phyloP scores from a whole-genome alignment of 2,113 vertebrate genomes.

The Brachyhypopomus gauderio region DNA sequence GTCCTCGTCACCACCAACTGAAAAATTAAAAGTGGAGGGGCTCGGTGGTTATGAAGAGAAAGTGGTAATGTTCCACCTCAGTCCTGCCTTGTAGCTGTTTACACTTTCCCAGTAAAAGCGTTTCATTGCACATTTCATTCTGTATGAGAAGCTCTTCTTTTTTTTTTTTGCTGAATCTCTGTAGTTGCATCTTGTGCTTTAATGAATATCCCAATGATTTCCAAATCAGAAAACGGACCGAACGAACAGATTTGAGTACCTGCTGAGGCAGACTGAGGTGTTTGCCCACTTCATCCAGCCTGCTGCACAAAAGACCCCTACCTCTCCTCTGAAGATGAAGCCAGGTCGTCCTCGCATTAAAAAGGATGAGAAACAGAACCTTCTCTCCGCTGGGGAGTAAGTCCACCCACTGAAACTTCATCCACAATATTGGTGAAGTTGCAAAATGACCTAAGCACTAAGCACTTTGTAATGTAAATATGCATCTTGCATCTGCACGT shows the following conservation, averaged over 20 bases:
- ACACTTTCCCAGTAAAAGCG: background rate
- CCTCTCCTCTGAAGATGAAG: conserved; percentile 98
- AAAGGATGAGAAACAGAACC: conserved; percentile 97
- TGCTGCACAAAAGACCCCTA: conserved; percentile 97
- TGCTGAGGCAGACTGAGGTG: conserved; percentile 96
- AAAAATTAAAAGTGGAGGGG: conserved; percentile 74
- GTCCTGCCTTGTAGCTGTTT: background rate
- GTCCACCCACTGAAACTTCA: conserved; percentile 58
- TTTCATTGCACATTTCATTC: background rate
- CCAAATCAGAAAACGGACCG: conserved; percentile 89
- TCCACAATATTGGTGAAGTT: background rate
- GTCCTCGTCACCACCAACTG: conserved; percentile 77
- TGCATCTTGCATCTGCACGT: no score
- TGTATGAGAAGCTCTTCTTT: conserved; percentile 27
- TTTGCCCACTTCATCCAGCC: conserved; percentile 99
- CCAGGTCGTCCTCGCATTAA: conserved; percentile 95
- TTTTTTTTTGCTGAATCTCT: background rate
- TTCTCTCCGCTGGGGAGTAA: conserved; percentile 95
- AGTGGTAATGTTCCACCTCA: conserved; percentile 81
- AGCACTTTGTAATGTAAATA: background rate
- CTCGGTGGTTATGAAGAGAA: conserved; percentile 93
- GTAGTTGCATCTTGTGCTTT: background rate
- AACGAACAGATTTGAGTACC: conserved; percentile 98
- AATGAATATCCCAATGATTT: conserved; percentile 17
- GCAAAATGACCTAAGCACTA: background rate